Percentiles rank a stretch among this genome's conserved stretches.
These are phyloP conservation scores for Poeciliopsis turrubarensis DNA, from an alignment of 2,113 vertebrate species.

Conservation along the genomic window DNA sequence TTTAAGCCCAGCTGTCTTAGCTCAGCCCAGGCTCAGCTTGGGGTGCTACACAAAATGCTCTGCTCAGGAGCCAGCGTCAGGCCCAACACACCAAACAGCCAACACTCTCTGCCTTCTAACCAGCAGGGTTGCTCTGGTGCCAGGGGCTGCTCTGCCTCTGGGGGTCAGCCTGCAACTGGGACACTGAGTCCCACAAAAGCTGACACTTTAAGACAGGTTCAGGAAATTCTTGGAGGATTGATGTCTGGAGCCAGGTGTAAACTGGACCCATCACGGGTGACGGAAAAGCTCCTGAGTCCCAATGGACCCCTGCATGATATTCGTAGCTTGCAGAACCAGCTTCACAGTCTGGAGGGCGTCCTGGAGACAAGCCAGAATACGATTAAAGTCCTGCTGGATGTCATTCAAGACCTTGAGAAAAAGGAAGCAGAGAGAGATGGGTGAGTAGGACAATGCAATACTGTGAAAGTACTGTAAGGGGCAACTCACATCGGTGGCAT, in stretches of 20 bases:
- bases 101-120: slow-evolving; percentile 61
- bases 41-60: slow-evolving; percentile 77
- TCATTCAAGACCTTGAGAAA: slow-evolving; percentile 92
- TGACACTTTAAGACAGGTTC: slow-evolving; percentile 79
- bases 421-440: slow-evolving; percentile 88
- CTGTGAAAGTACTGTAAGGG: background rate
- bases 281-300: slow-evolving; percentile 70
- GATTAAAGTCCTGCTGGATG: slow-evolving; percentile 88
- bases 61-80: slow-evolving; percentile 74
- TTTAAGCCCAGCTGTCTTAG: slow-evolving; percentile 77
- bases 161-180: slow-evolving; percentile 47
- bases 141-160: slow-evolving; percentile 61
- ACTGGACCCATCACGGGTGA: slow-evolving; percentile 70
- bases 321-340: slow-evolving; percentile 83
- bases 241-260: slow-evolving; percentile 81
- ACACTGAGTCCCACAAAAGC: slow-evolving; percentile 70
- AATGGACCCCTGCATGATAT: slow-evolving; percentile 77
- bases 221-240: slow-evolving; percentile 84
- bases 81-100: slow-evolving; percentile 68
- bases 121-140: slow-evolving; percentile 70
- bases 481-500: background rate
- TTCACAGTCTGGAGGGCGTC: slow-evolving; percentile 88
- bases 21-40: slow-evolving; percentile 75
- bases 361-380: slow-evolving; percentile 91
- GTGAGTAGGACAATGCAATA: slow-evolving; percentile 71